phyloP scores from a whole-genome alignment of 2,113 vertebrate species.

The Oryzias javanicus region DNA sequence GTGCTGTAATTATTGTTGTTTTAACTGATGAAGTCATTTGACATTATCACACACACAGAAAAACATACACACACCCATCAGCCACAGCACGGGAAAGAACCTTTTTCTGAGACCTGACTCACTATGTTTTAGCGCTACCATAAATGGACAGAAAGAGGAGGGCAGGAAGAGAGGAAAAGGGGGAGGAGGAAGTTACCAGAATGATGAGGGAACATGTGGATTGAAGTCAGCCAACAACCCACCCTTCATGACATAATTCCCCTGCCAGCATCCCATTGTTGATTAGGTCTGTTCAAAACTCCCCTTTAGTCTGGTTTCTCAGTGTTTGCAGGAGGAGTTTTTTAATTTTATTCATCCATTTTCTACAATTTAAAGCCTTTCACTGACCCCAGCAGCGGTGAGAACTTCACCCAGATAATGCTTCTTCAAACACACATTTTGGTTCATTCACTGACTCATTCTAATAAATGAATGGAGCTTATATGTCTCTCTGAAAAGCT shows the following conservation, averaged over 20 bases:
- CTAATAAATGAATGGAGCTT: no score
- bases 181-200: conserved; percentile 59
- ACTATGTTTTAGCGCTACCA: conserved; percentile 54
- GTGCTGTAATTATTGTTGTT: conserved; percentile 45
- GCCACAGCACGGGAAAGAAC: conserved; percentile 25
- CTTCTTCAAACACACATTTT: conserved; percentile 2
- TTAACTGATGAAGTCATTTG: conserved; percentile 37
- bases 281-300: conserved; percentile 11
- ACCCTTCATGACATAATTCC: conserved; percentile 65
- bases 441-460: no score
- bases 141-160: conserved; percentile 63
- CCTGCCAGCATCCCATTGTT: conserved; percentile 56
- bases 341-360: background rate
- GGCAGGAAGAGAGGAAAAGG: conserved; percentile 41
- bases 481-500: no score
- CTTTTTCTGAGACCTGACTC: conserved; percentile 73
- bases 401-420: conserved; percentile 47
- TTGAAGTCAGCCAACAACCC: conserved; percentile 52
- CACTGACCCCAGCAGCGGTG: conserved; percentile 58
- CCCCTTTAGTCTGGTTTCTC: background rate
- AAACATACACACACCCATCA: conserved; percentile 18
- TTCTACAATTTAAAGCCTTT: conserved; percentile 49
- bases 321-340: conserved; percentile 1
- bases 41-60: conserved; percentile 20
- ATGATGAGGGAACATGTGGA: conserved; percentile 54